Evolutionary conservation across 2,113 vertebrate genomes (phyloP), one percentile per base, ranked within the genome.

Genomic region (Psittacula cyanocephala): DNA sequence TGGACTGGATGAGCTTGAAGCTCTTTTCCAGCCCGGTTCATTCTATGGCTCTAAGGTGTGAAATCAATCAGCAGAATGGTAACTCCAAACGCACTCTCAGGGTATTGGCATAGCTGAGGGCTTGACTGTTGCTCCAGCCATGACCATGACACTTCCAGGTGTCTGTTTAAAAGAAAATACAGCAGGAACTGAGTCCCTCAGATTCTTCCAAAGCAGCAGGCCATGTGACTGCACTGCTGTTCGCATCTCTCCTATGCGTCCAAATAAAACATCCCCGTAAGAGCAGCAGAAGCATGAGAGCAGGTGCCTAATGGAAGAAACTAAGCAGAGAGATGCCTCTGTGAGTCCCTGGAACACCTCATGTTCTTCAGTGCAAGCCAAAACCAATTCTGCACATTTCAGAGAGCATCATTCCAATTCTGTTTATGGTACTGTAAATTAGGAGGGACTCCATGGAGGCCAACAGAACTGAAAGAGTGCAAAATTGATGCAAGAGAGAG

Each of bases 401-500:
- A 81, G 62, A 55, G 33, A 60, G 29, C 60, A 86, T n/a, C 19
- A 0, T 64, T 90, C 35, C 0, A 0, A 68, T 86, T 93, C 90
- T 78, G 50, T 76, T 95, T 81, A 91, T 33, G 63, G 80, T 0
- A 0, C 70, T 59, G 65, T 87, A 94, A 93, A 95, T 94, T 88
- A 92, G 65, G 77, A 94, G n/a, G 49, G 62, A 89, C 44, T 71
- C 77, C 46, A 10, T 8, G 25, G 91, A 79, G 83, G 77, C 91
- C 74, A 84, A 70, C 44, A 65, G 62, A 92, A 79, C 78, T 75
- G 89, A 92, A 92, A 84, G 92, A 91, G 52, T 91, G 86, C 92
- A 91, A 95, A 96, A 96, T 88, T 17, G 70, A 81, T 57, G 90
- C 24, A 3, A 84, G 35, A 24, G 46, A 91, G 64, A 60, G 68